Evolutionary conservation across 2,888 invertebrate genomes (phyloP).

Genomic region (Drosophila histrio): DNA sequence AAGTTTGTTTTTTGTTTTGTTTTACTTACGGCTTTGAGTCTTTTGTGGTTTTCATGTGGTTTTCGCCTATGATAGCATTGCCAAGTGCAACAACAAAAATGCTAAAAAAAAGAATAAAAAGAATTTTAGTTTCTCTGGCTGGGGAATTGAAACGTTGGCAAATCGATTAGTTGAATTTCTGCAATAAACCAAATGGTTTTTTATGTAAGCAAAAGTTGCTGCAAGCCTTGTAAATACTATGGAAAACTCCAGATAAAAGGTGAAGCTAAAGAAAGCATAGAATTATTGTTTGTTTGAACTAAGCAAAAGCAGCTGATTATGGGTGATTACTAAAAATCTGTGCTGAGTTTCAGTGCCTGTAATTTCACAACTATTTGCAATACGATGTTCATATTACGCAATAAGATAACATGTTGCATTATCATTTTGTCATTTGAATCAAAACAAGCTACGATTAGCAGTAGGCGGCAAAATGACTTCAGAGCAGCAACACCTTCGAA

Average conservation of each 20-base stretch:
- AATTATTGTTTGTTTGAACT: background rate
- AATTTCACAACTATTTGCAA: too few relatives aligned
- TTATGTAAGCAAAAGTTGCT: background rate
- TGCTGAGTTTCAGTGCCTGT: too few relatives aligned
- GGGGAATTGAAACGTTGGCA: conserved; percentile 9
- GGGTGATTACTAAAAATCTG: too few relatives aligned
- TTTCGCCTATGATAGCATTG: conserved; percentile 11
- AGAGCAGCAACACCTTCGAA: too few relatives aligned
- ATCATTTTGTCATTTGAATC: too few relatives aligned
- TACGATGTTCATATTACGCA: too few relatives aligned
- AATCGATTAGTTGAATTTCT: conserved; percentile 20
- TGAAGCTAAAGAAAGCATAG: background rate
- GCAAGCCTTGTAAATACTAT: background rate
- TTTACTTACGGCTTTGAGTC: conserved; percentile 65
- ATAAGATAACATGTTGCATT: too few relatives aligned
- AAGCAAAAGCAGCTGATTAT: too few relatives aligned
- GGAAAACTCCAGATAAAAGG: background rate
- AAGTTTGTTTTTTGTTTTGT: conserved; percentile 48
- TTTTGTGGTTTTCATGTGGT: conserved; percentile 57
- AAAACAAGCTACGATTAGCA: too few relatives aligned
- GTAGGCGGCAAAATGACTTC: too few relatives aligned
- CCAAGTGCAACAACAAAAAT: conserved; percentile 5
- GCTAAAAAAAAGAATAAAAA: background rate
- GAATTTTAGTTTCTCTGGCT: background rate
- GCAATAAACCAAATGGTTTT: conserved; percentile 11